Percentiles rank a stretch among this genome's conserved stretches.
phyloP scores from a whole-genome alignment of 2,888 invertebrate genomes.

The Diplazon laetatorius region DNA sequence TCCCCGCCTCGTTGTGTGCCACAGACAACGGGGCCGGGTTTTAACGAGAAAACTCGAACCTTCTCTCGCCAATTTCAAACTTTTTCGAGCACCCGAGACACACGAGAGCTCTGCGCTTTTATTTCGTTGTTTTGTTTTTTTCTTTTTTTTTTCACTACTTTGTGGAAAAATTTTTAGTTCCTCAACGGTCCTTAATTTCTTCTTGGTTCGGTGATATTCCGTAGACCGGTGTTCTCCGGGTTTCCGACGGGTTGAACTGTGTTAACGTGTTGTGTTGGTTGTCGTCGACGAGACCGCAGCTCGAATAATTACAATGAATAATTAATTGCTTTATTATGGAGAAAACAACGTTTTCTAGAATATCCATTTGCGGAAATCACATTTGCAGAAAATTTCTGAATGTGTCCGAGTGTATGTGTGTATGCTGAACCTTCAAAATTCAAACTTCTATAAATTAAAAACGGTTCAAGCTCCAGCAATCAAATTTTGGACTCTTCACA shows the following conservation, averaged over 20 bases:
- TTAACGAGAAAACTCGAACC: constrained; percentile 62
- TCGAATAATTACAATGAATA: no score
- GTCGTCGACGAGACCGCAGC: neutral
- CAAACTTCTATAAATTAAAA: no score
- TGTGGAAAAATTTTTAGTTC: neutral
- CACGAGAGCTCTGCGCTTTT: constrained; percentile 28
- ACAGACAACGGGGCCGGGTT: constrained; percentile 51
- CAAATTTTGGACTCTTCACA: no score
- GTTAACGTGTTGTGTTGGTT: neutral
- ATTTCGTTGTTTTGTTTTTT: constrained; percentile 15
- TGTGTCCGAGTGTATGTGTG: no score
- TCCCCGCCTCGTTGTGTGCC: neutral
- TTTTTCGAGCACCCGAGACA: constrained; percentile 57
- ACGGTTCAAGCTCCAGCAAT: no score
- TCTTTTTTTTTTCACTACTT: constrained; percentile 11
- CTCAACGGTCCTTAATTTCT: constrained; percentile 16
- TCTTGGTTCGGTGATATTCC: constrained; percentile 15
- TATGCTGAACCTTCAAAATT: no score
- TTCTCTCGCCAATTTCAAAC: constrained; percentile 61
- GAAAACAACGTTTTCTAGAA: no score
- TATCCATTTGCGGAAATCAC: no score
- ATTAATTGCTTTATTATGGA: no score
- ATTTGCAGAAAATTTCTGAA: no score
- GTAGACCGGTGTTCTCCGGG: no score
- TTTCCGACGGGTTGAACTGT: neutral